These are phyloP conservation scores for Byasa hedistus DNA, from an alignment of 2,888 invertebrate genomes.

Conservation along the genomic window DNA sequence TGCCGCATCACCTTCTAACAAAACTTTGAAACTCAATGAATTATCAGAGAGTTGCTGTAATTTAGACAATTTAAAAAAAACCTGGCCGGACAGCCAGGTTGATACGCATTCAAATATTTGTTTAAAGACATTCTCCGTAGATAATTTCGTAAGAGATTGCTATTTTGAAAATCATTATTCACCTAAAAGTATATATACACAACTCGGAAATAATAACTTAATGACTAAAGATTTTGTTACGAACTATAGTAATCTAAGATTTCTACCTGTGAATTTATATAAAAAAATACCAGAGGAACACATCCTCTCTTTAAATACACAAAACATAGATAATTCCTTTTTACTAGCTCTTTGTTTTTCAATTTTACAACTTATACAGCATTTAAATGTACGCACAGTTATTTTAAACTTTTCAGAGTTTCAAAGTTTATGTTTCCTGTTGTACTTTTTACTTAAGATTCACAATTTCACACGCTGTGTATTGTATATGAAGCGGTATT, in stretches of 20 bases:
- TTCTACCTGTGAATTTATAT: slow-evolving; percentile 1
- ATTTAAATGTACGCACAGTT: neutral
- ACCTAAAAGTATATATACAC: slow-evolving; percentile 5
- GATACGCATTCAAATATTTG: slow-evolving; percentile 10
- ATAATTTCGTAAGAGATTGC: slow-evolving; percentile 9
- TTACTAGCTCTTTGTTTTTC: slow-evolving; percentile 2
- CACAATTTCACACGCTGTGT: neutral
- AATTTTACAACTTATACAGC: slow-evolving; percentile 10
- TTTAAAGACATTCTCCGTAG: slow-evolving; percentile 12
- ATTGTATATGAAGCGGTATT: slow-evolving; percentile 1
- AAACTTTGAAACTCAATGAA: neutral
- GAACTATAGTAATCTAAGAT: slow-evolving; percentile 2
- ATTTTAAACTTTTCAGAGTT: neutral
- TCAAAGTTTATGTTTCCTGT: neutral
- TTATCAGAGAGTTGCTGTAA: neutral
- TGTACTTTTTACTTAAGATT: slow-evolving; percentile 1
- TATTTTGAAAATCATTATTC: slow-evolving; percentile 14
- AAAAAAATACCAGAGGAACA: slow-evolving; percentile 7
- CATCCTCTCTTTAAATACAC: neutral
- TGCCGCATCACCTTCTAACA: neutral
- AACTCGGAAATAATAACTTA: neutral
- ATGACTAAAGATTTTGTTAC: slow-evolving; percentile 11
- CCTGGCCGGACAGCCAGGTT: slow-evolving; percentile 1
- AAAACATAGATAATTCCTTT: slow-evolving; percentile 7
- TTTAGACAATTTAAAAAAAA: slow-evolving; percentile 6